A percentile compares a stretch with the other conserved stretches of the same genome.
phyloP scores from a whole-genome alignment of 2,888 invertebrate genomes.

The Xylophagus ater region DNA sequence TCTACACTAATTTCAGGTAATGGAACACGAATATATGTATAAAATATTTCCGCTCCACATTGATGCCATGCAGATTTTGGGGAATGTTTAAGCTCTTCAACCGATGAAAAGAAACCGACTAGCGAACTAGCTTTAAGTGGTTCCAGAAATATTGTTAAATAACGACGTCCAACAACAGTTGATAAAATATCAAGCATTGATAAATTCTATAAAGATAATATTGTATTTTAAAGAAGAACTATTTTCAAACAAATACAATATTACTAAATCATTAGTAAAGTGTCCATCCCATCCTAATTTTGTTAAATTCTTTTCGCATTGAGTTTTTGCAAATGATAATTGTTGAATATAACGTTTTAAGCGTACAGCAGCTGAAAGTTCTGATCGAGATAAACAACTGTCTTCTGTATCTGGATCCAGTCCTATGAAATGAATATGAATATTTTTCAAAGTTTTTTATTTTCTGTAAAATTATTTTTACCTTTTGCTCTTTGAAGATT shows the following conservation, averaged over 20 bases:
- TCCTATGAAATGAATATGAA: conserved; percentile 29
- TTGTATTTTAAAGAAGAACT: background rate
- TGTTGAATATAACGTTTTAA: conserved; percentile 75
- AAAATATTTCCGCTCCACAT: conserved; percentile 82
- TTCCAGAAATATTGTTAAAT: conserved; percentile 70
- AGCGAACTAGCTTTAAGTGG: conserved; percentile 73
- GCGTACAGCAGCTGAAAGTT: conserved; percentile 68
- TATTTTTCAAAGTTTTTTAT: background rate
- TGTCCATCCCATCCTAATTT: conserved; percentile 68
- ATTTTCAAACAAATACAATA: no score
- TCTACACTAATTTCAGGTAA: conserved; percentile 73
- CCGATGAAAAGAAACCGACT: conserved; percentile 76
- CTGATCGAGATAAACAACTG: conserved; percentile 55
- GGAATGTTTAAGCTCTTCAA: conserved; percentile 70
- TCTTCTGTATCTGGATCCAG: conserved; percentile 37
- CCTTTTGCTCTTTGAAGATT: conserved; percentile 81
- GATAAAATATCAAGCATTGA: conserved; percentile 63
- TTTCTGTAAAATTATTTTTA: background rate
- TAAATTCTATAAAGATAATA: conserved; percentile 45
- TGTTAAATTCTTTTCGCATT: conserved; percentile 66
- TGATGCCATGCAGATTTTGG: conserved; percentile 71
- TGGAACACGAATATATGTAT: conserved; percentile 73
- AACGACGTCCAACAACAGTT: conserved; percentile 67
- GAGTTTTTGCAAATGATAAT: conserved; percentile 65
- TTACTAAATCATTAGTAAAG: conserved; percentile 41